Conservation (phyloP, 2,888 invertebrate species). For the Chloroclysta siterata region DNA sequence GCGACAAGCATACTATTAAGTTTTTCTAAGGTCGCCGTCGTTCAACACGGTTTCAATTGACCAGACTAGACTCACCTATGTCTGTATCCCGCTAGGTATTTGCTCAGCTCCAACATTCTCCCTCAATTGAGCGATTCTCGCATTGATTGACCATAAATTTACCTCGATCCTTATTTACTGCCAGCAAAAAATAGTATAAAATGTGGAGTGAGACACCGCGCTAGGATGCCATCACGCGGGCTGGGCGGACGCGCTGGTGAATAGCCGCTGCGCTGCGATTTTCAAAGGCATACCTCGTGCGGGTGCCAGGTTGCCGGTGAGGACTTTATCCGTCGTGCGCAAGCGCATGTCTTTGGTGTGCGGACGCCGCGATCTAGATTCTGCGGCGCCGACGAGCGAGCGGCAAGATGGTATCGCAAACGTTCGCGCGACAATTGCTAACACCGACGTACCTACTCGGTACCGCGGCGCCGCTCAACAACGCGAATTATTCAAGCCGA, state of each 20-base stretch:
- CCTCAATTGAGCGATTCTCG: constrained; percentile 31
- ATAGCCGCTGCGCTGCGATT: constrained; percentile 62
- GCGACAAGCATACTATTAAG: constrained; percentile 25
- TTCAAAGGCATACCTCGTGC: constrained; percentile 76
- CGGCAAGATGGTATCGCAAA: constrained; percentile 78
- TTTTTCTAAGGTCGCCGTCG: constrained; percentile 15
- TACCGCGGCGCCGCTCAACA: constrained; percentile 49
- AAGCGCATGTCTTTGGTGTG: constrained; percentile 75
- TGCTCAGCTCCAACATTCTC: constrained; percentile 22
- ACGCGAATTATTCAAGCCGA: constrained; percentile 73
- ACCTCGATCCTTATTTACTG: constrained; percentile 41
- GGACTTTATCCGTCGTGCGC: constrained; percentile 79
- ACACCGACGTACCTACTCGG: constrained; percentile 53
- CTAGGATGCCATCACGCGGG: constrained; percentile 77
- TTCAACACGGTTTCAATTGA: constrained; percentile 9
- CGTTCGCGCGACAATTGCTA: constrained; percentile 79
- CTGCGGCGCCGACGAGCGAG: constrained; percentile 65
- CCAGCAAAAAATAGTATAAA: constrained; percentile 45
- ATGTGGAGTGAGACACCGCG: constrained; percentile 45
- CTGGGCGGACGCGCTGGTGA: constrained; percentile 47
- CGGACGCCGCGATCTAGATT: constrained; percentile 79
- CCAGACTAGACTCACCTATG: constrained; percentile 10
- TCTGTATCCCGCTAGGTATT: constrained; percentile 21
- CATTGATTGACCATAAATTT: constrained; percentile 32
- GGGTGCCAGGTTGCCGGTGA: constrained; percentile 64